Base-by-base conservation (phyloP, 2,888 invertebrate species). In the Camponotus fellah region DNA sequence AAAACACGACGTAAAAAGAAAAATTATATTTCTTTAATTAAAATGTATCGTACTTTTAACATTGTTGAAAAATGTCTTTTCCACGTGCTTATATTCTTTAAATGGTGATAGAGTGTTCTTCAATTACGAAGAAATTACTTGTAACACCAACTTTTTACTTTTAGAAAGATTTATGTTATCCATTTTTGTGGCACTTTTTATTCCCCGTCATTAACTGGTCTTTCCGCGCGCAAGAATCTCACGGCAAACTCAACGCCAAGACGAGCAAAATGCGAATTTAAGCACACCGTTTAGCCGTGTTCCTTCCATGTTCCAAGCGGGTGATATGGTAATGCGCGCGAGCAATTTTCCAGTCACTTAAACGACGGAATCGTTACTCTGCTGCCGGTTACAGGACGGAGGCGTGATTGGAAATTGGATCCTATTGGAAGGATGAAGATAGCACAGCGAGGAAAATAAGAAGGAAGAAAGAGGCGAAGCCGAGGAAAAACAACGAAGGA, bases 381-480 rank as follows among this genome's bases (percentile, higher is more conserved):
- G 76, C 71, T 69, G 66, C 82, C 66, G 82, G 75, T 83, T 82
- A 49, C 83, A 82, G 69, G 77, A 81, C 69, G 74, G 71, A 69
- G 77, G 66, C 74, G 72, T 85, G 88, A 85, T 88, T 88, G 84
- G 77, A 88, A 88, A 88, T 88, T 88, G 83, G 82, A 86, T 86
- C 46, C 58, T 56, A 85, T 83, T 71, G 56, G 5, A 69, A 62
- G 46, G 34, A 60, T 43, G 60, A 60, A 26, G 32, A n/a, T n/a
- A 40, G 80, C 32, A 37, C 53, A 43, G 9, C 5, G 26, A 8
- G 21, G 49, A 64, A 69, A 32, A 26, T 9, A 12, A 37, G n/a
- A 14, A 21, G 10, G 12, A n/a, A 34, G 65, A 21, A n/a, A 14
- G 49, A 56, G 60, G 9, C 26, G 34, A 74, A 74, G 3, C 17